Conservation (phyloP, 2,888 invertebrate species). For the Ochlodes sylvanus region DNA sequence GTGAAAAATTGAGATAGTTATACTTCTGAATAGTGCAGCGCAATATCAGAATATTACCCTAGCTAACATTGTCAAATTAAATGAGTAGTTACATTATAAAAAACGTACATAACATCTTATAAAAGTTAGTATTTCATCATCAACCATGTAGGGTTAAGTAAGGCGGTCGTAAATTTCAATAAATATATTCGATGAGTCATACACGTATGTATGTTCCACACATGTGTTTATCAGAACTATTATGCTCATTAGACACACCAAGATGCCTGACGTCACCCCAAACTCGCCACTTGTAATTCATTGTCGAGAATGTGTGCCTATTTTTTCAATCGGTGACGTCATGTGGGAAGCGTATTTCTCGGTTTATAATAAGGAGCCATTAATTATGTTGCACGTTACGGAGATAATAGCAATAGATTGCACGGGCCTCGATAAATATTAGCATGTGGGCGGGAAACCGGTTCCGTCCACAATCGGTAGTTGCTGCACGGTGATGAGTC, state of each 20-base stretch:
- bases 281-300: conserved; percentile 1
- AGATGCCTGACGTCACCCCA: conserved; percentile 25
- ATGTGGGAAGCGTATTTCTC: conserved; percentile 26
- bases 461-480: conserved; percentile 7
- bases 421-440: conserved; percentile 16
- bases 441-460: conserved; percentile 18
- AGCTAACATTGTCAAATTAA: too few relatives aligned
- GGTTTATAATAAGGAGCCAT: neutral
- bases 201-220: conserved; percentile 39
- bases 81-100: too few relatives aligned
- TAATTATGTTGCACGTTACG: neutral
- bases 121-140: conserved; percentile 17
- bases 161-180: conserved; percentile 42
- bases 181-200: conserved; percentile 41
- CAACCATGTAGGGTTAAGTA: conserved; percentile 40
- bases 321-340: conserved; percentile 20
- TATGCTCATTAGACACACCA: conserved; percentile 25
- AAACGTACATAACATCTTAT: too few relatives aligned
- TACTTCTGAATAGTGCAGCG: too few relatives aligned
- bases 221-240: conserved; percentile 39
- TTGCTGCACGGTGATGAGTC: neutral
- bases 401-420: conserved; percentile 17
- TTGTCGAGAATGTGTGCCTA: neutral
- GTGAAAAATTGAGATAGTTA: too few relatives aligned
- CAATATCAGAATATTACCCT: too few relatives aligned